Percentiles rank a stretch among this genome's conserved stretches.
phyloP scores from a whole-genome alignment of 2,113 vertebrate genomes.

The Halichoeres trimaculatus region DNA sequence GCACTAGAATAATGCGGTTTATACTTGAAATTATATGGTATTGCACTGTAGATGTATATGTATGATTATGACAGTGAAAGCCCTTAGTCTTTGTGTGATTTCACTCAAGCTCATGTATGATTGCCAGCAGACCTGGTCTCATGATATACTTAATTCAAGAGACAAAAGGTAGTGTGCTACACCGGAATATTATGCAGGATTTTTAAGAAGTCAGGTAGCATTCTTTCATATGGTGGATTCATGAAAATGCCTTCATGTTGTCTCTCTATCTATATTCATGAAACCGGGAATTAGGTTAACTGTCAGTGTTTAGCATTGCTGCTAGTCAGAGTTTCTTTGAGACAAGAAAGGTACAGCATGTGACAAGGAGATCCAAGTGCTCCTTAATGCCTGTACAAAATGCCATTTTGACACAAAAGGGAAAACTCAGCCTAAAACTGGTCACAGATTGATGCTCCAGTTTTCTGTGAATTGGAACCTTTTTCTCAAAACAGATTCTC shows the following conservation, averaged over 20 bases:
- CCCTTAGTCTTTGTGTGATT: neutral
- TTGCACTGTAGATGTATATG: conserved; percentile 8
- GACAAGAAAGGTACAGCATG: neutral
- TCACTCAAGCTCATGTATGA: neutral
- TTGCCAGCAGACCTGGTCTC: neutral
- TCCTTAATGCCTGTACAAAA: neutral
- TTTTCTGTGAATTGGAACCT: conserved; percentile 11
- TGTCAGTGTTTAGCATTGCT: neutral
- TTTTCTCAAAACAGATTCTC: neutral
- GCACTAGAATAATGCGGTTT: conserved; percentile 34
- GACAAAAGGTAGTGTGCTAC: conserved; percentile 4
- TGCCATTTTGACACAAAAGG: conserved; percentile 11
- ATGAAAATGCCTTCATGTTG: neutral
- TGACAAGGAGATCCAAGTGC: neutral
- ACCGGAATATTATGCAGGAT: neutral
- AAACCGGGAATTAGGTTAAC: neutral
- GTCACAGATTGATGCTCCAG: conserved; percentile 2
- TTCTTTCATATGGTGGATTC: neutral
- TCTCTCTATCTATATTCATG: conserved; percentile 2
- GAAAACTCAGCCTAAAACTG: neutral
- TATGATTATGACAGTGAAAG: conserved; percentile 5
- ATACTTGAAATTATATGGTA: conserved; percentile 62
- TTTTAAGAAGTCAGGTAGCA: neutral
- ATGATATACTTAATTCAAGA: conserved; percentile 6
- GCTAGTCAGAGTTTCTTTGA: neutral